Percentiles rank a stretch among this genome's conserved stretches.
Evolutionary conservation across 2,888 invertebrate genomes (phyloP).

Genomic region (Cataglyphis altisquamis): DNA sequence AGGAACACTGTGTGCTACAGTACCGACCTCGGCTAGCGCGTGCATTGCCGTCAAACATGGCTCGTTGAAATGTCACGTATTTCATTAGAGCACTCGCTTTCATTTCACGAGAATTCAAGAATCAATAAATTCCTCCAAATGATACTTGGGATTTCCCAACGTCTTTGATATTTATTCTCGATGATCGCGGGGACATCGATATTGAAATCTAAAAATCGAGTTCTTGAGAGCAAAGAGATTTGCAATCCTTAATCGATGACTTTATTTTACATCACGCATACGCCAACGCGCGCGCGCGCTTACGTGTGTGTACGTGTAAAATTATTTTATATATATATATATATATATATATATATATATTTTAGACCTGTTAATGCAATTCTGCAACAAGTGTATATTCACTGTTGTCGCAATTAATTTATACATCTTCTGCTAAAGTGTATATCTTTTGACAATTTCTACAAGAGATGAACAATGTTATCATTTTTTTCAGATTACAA

Average conservation of each 20-base stretch:
- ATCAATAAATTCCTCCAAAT: not conserved
- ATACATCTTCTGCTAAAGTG: not conserved
- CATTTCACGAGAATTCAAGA: not conserved
- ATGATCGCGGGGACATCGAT: not conserved
- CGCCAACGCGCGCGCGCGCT: too few species aligned
- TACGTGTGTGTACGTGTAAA: too few species aligned
- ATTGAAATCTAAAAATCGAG: not conserved
- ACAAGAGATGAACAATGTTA: not conserved
- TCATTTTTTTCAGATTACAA: not conserved
- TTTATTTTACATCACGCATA: not conserved
- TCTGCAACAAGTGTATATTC: slow-evolving; percentile 36
- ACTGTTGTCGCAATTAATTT: not conserved
- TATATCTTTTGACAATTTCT: not conserved
- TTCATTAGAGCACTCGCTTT: not conserved
- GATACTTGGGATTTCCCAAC: not conserved
- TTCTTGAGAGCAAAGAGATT: not conserved
- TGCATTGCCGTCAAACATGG: not conserved
- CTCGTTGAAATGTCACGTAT: not conserved
- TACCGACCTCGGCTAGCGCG: not conserved
- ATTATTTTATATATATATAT: too few species aligned
- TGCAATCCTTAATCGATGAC: not conserved
- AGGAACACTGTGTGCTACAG: not conserved
- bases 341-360: not conserved
- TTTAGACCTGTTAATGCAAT: slow-evolving; percentile 22
- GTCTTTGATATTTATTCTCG: not conserved